Conservation (phyloP, 1,140 invertebrate genomes). For the Notospermus geniculatus region DNA sequence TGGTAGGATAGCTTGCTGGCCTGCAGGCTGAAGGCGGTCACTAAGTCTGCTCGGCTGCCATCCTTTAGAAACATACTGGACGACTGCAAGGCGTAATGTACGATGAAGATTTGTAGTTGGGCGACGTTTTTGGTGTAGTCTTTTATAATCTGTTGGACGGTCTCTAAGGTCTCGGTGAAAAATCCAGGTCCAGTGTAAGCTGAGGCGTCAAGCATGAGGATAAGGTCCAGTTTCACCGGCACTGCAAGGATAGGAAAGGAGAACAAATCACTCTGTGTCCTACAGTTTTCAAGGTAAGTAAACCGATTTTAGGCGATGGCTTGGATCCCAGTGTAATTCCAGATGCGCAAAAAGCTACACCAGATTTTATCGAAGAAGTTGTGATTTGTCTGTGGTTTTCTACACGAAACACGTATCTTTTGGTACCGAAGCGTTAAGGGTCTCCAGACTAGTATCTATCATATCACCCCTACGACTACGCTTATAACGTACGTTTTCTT, state of each 20-base stretch:
- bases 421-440: too few relatives aligned
- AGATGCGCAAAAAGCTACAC: too few relatives aligned
- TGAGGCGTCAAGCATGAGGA: not conserved
- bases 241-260: not conserved
- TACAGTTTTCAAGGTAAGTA: too few relatives aligned
- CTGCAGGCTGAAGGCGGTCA: not conserved
- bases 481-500: too few relatives aligned
- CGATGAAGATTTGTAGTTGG: not conserved
- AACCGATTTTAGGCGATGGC: too few relatives aligned
- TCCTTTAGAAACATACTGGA: not conserved
- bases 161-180: not conserved
- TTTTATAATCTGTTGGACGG: not conserved
- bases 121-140: not conserved
- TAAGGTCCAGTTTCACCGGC: not conserved
- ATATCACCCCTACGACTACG: too few relatives aligned
- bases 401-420: too few relatives aligned
- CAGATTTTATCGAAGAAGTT: too few relatives aligned
- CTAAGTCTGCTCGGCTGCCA: not conserved
- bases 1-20: not conserved
- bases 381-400: too few relatives aligned
- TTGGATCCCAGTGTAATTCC: too few relatives aligned
- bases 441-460: too few relatives aligned
- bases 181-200: not conserved
- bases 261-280: too few relatives aligned
- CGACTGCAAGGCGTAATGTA: not conserved